phyloP scores from a whole-genome alignment of 2,888 invertebrate species.

The Gortyna flavago region DNA sequence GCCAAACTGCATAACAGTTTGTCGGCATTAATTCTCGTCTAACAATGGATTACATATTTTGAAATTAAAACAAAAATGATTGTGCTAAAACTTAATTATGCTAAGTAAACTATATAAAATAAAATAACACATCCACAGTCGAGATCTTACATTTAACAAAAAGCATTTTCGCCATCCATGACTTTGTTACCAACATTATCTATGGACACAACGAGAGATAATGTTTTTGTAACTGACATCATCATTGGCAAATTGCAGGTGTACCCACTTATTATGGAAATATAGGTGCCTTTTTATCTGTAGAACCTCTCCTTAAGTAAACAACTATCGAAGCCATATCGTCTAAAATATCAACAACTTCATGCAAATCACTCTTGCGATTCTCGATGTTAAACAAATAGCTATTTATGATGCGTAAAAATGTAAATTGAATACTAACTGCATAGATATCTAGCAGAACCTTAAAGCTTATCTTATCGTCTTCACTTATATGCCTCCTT shows the following conservation, averaged over 20 bases:
- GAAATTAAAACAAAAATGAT: too few relatives aligned
- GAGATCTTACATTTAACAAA: too few relatives aligned
- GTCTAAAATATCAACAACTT: slow-evolving; percentile 10
- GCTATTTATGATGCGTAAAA: slow-evolving; percentile 47
- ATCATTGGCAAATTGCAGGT: slow-evolving; percentile 16
- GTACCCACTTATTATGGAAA: neutral
- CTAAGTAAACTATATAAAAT: too few relatives aligned
- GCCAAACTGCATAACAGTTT: too few relatives aligned
- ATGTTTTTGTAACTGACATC: neutral
- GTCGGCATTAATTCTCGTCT: too few relatives aligned
- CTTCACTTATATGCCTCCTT: slow-evolving; percentile 28
- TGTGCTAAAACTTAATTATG: too few relatives aligned
- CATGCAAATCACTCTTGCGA: slow-evolving; percentile 48
- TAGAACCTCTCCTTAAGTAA: neutral
- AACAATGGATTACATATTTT: too few relatives aligned
- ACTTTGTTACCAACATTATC: too few relatives aligned
- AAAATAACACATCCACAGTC: too few relatives aligned
- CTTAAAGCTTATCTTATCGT: slow-evolving; percentile 31
- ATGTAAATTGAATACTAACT: slow-evolving; percentile 46
- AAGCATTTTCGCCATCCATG: too few relatives aligned
- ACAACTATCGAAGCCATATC: neutral
- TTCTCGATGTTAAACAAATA: slow-evolving; percentile 44
- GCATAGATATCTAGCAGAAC: slow-evolving; percentile 1
- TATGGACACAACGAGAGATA: too few relatives aligned
- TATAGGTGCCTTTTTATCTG: slow-evolving; percentile 1